Percentiles rank a stretch among this genome's conserved stretches.
These are phyloP conservation scores for Tenebrio molitor DNA, from an alignment of 1,140 invertebrate genomes.

Conservation along the genomic window DNA sequence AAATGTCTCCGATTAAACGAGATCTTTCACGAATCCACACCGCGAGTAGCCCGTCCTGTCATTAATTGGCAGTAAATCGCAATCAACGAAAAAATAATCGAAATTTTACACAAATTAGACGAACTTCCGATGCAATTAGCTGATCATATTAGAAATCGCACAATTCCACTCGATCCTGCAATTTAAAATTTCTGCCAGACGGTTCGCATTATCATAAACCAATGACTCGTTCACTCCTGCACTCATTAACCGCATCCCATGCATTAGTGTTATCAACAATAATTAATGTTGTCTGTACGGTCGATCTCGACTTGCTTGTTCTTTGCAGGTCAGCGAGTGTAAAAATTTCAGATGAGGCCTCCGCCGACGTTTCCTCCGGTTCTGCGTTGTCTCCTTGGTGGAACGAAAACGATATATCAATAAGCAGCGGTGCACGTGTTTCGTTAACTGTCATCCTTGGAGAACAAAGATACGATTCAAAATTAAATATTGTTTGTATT, in stretches of 20 bases:
- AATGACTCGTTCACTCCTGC: background rate
- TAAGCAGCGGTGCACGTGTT: too few relatives aligned
- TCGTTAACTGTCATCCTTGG: background rate
- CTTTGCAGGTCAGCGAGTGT: background rate
- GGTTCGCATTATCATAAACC: background rate
- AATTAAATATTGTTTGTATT: background rate
- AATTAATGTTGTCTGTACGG: too few relatives aligned
- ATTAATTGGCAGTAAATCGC: background rate
- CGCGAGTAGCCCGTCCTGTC: background rate
- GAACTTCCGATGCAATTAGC: too few relatives aligned
- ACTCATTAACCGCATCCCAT: background rate
- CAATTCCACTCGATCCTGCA: too few relatives aligned
- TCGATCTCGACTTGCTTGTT: background rate
- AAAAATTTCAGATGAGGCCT: too few relatives aligned
- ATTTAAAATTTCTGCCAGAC: background rate
- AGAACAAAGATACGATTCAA: background rate
- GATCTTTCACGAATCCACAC: background rate
- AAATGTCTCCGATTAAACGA: slow-evolving; percentile 15
- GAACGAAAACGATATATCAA: too few relatives aligned
- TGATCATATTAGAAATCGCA: too few relatives aligned
- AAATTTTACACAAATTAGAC: too few relatives aligned
- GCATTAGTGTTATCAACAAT: background rate
- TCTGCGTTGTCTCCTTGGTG: too few relatives aligned
- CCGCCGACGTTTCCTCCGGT: too few relatives aligned
- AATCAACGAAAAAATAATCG: too few relatives aligned